phyloP scores from a whole-genome alignment of 2,797 vertebrate genomes.

The Pelobates cultripes region DNA sequence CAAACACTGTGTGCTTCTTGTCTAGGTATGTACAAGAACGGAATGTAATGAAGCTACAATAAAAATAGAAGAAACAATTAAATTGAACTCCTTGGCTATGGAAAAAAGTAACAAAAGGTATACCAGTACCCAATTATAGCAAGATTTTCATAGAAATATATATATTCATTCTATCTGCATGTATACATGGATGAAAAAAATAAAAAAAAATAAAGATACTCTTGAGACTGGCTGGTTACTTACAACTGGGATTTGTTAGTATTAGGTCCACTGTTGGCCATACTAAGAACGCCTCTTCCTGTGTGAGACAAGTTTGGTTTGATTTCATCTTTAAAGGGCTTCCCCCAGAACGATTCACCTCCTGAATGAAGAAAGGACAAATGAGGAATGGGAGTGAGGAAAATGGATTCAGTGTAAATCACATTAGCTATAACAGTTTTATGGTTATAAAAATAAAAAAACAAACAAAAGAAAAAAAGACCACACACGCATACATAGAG shows the following conservation, averaged over 20 bases:
- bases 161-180: too few species aligned
- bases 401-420: too few species aligned
- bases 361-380: conserved; percentile 69
- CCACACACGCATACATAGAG: too few species aligned
- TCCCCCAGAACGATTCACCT: conserved; percentile 93
- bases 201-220: too few species aligned
- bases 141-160: too few species aligned
- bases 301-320: conserved; percentile 92
- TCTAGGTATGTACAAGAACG: conserved; percentile 93
- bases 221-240: conserved; percentile 64
- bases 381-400: too few species aligned
- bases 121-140: too few species aligned
- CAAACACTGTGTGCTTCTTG: conserved; percentile 93
- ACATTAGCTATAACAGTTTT: too few species aligned
- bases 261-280: conserved; percentile 97
- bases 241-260: conserved; percentile 98
- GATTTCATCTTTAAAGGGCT: conserved; percentile 93
- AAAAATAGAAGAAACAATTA: not conserved
- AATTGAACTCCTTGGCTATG: not conserved
- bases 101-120: too few species aligned
- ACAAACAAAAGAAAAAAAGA: too few species aligned
- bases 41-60: conserved; percentile 92
- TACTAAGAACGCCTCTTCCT: conserved; percentile 92
- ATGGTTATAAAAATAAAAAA: too few species aligned
- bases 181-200: too few species aligned